Evolutionary conservation across 2,888 invertebrate genomes (phyloP).

Genomic region (Perizoma affinitatum): DNA sequence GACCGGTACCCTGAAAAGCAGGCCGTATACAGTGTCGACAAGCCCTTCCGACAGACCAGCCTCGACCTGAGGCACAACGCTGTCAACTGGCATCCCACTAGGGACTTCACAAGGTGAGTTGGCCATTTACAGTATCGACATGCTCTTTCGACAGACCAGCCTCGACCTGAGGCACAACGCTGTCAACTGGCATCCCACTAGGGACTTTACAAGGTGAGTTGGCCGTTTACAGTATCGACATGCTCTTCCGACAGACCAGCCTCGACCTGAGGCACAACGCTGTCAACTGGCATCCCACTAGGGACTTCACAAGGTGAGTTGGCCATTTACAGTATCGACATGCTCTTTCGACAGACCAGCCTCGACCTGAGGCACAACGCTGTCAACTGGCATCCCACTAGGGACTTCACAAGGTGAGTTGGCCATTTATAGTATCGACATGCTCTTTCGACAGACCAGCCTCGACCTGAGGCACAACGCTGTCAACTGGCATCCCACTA

Average conservation of each 20-base stretch:
- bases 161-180: too few species aligned
- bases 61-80: slow-evolving; percentile 75
- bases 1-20: slow-evolving; percentile 80
- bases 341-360: too few species aligned
- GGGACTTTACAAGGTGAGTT: too few species aligned
- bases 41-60: slow-evolving; percentile 79
- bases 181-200: too few species aligned
- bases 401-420: too few species aligned
- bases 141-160: too few species aligned
- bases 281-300: slow-evolving; percentile 75
- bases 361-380: too few species aligned
- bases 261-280: slow-evolving; percentile 75
- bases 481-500: slow-evolving; percentile 74
- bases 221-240: slow-evolving; percentile 80
- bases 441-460: slow-evolving; percentile 79
- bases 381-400: too few species aligned
- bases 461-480: slow-evolving; percentile 75
- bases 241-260: slow-evolving; percentile 79
- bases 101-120: slow-evolving; percentile 75
- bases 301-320: slow-evolving; percentile 75
- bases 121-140: too few species aligned
- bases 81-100: slow-evolving; percentile 75
- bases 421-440: slow-evolving; percentile 80
- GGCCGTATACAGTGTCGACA: slow-evolving; percentile 80
- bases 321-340: too few species aligned